Conservation (phyloP, 2,797 vertebrate genomes). For the Melanotaenia trifasciata region DNA sequence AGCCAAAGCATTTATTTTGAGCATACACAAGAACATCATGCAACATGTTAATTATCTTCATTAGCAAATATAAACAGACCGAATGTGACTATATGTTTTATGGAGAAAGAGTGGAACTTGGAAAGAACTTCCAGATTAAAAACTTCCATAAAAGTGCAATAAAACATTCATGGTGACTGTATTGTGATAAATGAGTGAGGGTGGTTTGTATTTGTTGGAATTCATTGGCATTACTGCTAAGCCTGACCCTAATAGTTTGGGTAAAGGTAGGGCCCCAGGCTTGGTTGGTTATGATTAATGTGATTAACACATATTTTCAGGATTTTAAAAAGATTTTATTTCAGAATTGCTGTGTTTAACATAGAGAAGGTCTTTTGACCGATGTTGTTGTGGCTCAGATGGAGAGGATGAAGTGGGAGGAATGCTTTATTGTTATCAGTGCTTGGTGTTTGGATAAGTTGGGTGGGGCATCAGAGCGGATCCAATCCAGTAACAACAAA, state of each 20-base stretch:
- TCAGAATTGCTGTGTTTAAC: slow-evolving; percentile 6
- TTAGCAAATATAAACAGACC: slow-evolving; percentile 4
- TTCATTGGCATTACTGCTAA: neutral
- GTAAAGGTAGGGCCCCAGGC: neutral
- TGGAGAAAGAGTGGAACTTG: slow-evolving; percentile 30
- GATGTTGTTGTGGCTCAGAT: neutral
- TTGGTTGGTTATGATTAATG: slow-evolving; percentile 1
- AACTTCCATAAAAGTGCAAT: slow-evolving; percentile 37
- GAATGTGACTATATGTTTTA: neutral
- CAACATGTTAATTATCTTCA: neutral
- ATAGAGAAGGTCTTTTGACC: neutral
- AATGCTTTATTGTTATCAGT: neutral
- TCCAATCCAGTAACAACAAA: neutral
- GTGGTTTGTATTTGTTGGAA: slow-evolving; percentile 14
- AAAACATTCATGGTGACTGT: slow-evolving; percentile 14
- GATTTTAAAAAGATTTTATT: slow-evolving; percentile 9
- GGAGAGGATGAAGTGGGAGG: neutral
- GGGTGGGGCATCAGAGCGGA: neutral
- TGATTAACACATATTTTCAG: slow-evolving; percentile 9
- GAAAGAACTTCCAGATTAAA: slow-evolving; percentile 28
- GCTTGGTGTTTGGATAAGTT: neutral
- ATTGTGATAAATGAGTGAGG: slow-evolving; percentile 15
- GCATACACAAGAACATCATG: neutral
- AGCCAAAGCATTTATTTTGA: neutral
- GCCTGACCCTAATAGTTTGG: slow-evolving; percentile 1